phyloP scores from a whole-genome alignment of 2,888 invertebrate genomes.

The Halictus quadricinctus region DNA sequence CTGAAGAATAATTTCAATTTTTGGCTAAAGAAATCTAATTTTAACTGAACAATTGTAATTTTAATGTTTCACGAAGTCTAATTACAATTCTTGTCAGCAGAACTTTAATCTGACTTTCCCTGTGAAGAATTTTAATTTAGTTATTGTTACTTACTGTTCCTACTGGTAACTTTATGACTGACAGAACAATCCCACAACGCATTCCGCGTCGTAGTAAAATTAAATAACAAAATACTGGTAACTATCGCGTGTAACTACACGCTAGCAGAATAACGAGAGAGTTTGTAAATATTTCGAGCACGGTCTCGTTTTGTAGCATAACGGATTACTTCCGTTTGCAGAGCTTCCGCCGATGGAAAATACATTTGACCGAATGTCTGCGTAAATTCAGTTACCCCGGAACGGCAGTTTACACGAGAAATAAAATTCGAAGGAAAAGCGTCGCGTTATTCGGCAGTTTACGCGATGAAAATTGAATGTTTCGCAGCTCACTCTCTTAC shows the following conservation, averaged over 20 bases:
- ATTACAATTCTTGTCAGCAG: neutral
- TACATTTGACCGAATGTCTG: neutral
- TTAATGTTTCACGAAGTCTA: neutral
- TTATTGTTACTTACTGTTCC: neutral
- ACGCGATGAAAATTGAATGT: neutral
- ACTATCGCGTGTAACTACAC: neutral
- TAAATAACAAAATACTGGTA: neutral
- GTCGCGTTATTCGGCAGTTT: neutral
- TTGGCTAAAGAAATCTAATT: no score
- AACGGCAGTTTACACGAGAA: neutral
- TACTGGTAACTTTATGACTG: neutral
- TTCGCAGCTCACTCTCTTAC: neutral
- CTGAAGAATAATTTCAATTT: neutral
- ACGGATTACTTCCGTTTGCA: constrained; percentile 1
- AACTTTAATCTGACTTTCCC: neutral
- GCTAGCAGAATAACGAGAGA: neutral
- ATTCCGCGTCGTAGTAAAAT: neutral
- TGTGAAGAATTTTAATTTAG: neutral
- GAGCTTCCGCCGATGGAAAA: neutral
- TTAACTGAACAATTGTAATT: neutral
- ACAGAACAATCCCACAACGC: neutral
- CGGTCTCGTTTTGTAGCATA: neutral
- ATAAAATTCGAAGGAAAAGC: neutral
- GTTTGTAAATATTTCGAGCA: neutral
- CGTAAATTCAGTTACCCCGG: neutral